phyloP scores from a whole-genome alignment of 1,140 invertebrate species.

The Holcopasites calliopsidis region DNA sequence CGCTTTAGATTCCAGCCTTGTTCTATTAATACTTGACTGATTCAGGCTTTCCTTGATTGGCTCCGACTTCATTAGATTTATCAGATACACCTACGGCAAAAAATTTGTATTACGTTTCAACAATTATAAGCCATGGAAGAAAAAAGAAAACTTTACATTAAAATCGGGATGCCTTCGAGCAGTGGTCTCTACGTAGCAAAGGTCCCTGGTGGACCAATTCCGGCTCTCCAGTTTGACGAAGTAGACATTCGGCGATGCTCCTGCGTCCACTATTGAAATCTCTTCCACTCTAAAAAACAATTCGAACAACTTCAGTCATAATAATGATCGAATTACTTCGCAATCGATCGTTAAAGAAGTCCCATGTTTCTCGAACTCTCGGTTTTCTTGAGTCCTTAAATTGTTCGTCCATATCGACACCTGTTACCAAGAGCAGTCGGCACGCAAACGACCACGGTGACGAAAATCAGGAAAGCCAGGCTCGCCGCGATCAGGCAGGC shows the following conservation, averaged over 20 bases:
- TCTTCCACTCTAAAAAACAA: constrained; percentile 11
- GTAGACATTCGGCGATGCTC: constrained; percentile 60
- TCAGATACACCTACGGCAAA: constrained; percentile 61
- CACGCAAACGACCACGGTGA: constrained; percentile 25
- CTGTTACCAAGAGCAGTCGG: background rate
- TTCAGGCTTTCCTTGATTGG: background rate
- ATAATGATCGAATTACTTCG: too few species aligned
- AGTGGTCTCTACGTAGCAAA: constrained; percentile 68
- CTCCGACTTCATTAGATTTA: constrained; percentile 56
- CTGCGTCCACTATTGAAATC: background rate
- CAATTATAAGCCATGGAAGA: background rate
- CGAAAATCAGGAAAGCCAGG: constrained; percentile 37
- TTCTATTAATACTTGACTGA: background rate
- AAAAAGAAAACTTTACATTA: constrained; percentile 54
- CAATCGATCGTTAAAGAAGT: too few species aligned
- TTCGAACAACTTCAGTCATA: too few species aligned
- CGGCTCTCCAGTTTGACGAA: constrained; percentile 67
- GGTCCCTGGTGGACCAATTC: constrained; percentile 63
- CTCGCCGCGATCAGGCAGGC: constrained; percentile 46
- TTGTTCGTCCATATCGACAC: constrained; percentile 12
- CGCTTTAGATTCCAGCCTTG: background rate
- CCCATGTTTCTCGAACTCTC: too few species aligned
- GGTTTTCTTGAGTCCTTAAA: background rate
- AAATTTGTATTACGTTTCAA: background rate
- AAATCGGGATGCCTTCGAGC: constrained; percentile 62